phyloP scores from a whole-genome alignment of 92 coral and sea anemone species.

The Bergia sp. region DNA sequence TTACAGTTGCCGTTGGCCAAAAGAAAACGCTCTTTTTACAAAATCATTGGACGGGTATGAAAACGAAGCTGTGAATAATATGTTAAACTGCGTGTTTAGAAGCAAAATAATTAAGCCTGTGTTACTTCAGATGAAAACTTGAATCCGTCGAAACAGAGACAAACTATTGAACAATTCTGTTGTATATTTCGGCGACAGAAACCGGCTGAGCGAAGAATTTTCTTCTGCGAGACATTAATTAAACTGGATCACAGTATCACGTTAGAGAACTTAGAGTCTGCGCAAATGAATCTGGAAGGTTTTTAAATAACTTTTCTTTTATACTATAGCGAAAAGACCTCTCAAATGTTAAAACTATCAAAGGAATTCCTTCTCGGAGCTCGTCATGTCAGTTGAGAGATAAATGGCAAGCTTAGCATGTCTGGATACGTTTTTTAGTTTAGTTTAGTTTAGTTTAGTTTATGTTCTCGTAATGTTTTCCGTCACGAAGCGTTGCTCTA shows the following conservation, averaged over 20 bases:
- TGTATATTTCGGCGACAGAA: neutral
- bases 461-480: neutral
- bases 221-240: neutral
- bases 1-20: neutral
- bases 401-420: neutral
- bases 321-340: neutral
- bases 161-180: neutral
- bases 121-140: slow-evolving; percentile 8
- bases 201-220: neutral
- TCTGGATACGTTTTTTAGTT: neutral
- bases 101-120: slow-evolving; percentile 1
- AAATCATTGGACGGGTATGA: neutral
- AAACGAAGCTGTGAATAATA: neutral
- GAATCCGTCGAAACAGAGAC: neutral
- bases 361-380: neutral
- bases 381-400: neutral
- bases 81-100: slow-evolving; percentile 18
- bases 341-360: neutral
- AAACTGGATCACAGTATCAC: neutral
- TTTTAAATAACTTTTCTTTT: neutral
- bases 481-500: neutral
- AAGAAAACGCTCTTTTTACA: neutral
- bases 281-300: neutral
- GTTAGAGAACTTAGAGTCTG: neutral
- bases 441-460: neutral